phyloP scores from a whole-genome alignment of 2,797 vertebrate genomes.

The Mormyrus proboscirostris region DNA sequence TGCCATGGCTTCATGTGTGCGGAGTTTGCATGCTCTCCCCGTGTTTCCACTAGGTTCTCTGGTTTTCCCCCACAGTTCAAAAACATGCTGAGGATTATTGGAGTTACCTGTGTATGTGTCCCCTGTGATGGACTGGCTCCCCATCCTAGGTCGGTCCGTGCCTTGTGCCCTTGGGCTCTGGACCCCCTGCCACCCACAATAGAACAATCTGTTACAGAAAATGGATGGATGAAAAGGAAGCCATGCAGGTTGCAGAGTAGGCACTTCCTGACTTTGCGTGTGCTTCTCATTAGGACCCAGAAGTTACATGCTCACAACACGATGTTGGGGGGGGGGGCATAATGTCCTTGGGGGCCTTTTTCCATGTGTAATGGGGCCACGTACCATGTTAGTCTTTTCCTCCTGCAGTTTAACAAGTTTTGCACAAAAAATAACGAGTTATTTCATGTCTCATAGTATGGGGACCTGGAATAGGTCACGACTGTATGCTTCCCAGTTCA shows the following conservation, averaged over 20 bases:
- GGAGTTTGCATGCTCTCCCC: not conserved
- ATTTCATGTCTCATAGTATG: not conserved
- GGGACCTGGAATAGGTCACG: not conserved
- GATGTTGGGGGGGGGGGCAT: not conserved
- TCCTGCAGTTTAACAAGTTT: not conserved
- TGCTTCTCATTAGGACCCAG: not conserved
- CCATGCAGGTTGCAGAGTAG: not conserved
- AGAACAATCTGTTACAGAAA: not conserved
- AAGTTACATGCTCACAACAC: not conserved
- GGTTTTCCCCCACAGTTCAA: not conserved
- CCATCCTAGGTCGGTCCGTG: not conserved
- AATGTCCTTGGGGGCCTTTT: not conserved
- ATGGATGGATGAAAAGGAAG: not conserved
- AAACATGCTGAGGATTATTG: not conserved
- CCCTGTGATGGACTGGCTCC: not conserved
- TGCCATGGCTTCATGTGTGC: not conserved
- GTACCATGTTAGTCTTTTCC: not conserved
- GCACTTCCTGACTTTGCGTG: not conserved
- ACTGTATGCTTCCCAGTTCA: not conserved
- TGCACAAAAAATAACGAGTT: not conserved
- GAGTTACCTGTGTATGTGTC: not conserved
- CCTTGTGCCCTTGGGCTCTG: not conserved
- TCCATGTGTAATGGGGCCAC: not conserved
- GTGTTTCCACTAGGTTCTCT: not conserved
- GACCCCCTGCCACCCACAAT: not conserved